Evolutionary conservation across 2,888 invertebrate genomes (phyloP).

Genomic region (Tanytarsus gracilentus): DNA sequence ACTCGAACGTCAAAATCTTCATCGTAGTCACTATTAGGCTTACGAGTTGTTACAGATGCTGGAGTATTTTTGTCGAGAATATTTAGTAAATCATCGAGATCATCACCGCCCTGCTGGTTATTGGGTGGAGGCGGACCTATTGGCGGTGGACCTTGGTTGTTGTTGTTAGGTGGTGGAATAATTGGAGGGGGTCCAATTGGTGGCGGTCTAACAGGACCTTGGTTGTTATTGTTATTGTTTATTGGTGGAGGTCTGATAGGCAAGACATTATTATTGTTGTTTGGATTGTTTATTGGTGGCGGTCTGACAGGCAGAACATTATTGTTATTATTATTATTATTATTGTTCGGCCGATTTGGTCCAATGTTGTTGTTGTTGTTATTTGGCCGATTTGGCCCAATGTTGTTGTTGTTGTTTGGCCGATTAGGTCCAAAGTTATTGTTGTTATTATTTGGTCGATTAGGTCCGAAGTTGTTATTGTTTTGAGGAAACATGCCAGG

Average conservation of each 20-base stretch:
- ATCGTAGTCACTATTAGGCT: background rate
- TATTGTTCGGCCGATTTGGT: background rate
- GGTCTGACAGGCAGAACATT: background rate
- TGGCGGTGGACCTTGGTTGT: background rate
- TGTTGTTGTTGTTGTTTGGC: background rate
- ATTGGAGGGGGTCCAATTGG: background rate
- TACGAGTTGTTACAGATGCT: background rate
- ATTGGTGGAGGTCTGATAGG: background rate
- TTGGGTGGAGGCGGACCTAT: background rate
- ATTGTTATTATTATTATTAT: too few relatives aligned
- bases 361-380: background rate
- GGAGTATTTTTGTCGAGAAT: background rate
- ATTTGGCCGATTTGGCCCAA: background rate
- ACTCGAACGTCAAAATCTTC: slow-evolving; percentile 19
- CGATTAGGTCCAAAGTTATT: background rate
- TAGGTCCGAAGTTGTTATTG: background rate
- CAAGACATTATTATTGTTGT: background rate
- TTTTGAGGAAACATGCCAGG: background rate
- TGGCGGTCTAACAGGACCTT: background rate
- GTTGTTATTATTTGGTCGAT: background rate
- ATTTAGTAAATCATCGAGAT: slow-evolving; percentile 1
- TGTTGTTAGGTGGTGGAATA: background rate
- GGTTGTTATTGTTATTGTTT: background rate
- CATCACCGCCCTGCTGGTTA: background rate
- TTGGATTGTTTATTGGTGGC: background rate